Percentiles rank a stretch among this genome's conserved stretches.
Evolutionary conservation across 2,113 vertebrate species (phyloP).

Genomic region (Nyctereutes procyonoides): DNA sequence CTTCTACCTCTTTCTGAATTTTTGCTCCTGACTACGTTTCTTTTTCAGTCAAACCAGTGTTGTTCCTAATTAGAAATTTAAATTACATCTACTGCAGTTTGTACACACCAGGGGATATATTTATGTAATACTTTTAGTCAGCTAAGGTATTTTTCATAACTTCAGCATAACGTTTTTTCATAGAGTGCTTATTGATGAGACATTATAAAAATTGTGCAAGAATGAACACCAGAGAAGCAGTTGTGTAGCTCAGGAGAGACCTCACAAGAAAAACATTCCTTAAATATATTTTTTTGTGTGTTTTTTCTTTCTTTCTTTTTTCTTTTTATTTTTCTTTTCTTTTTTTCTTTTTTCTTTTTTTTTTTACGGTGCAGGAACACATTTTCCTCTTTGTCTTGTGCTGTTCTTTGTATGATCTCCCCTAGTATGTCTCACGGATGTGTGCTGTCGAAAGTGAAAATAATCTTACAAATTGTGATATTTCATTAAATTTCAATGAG

Average conservation of each 20-base stretch:
- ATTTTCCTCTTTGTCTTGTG: slow-evolving; percentile 30
- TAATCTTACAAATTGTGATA: slow-evolving; percentile 67
- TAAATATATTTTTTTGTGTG: not conserved
- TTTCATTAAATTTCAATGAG: slow-evolving; percentile 84
- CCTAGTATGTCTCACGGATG: slow-evolving; percentile 8
- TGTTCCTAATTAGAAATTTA: slow-evolving; percentile 77
- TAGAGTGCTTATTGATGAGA: slow-evolving; percentile 50
- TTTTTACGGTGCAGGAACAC: slow-evolving; percentile 44
- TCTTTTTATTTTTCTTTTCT: slow-evolving; percentile 13
- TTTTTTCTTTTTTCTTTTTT: not conserved
- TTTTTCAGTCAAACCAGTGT: slow-evolving; percentile 34
- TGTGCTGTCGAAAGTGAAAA: slow-evolving; percentile 73
- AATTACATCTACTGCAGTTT: slow-evolving; percentile 67
- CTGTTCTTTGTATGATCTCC: not conserved
- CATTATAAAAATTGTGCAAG: slow-evolving; percentile 55
- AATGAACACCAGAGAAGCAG: not conserved
- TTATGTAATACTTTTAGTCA: slow-evolving; percentile 69
- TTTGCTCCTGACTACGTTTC: slow-evolving; percentile 39
- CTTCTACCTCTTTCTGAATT: slow-evolving; percentile 2
- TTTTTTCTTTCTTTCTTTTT: slow-evolving; percentile 39
- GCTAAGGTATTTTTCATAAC: slow-evolving; percentile 73
- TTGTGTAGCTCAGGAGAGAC: not conserved
- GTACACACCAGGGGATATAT: slow-evolving; percentile 64
- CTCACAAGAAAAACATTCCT: not conserved
- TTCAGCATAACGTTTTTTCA: slow-evolving; percentile 60